Conservation (phyloP, 2,113 vertebrate genomes). For the Mionectes macconnelli region DNA sequence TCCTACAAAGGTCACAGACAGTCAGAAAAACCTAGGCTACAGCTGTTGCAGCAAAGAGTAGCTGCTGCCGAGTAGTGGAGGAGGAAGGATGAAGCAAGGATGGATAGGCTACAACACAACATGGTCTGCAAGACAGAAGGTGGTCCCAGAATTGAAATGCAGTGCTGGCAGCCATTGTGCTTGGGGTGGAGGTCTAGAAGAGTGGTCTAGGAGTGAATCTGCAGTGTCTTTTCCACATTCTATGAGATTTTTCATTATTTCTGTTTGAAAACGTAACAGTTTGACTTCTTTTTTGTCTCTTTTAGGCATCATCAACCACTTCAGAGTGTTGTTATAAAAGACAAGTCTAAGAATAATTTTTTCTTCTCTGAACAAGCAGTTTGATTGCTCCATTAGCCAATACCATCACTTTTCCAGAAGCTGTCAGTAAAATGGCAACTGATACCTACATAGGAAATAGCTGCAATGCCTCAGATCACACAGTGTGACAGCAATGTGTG, state of each 20-base stretch:
- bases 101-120: background rate
- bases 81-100: background rate
- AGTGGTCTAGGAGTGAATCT: background rate
- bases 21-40: background rate
- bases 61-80: background rate
- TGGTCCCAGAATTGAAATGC: background rate
- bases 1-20: background rate
- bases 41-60: background rate
- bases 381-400: slow-evolving; percentile 14
- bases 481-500: background rate
- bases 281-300: background rate
- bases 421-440: slow-evolving; percentile 6
- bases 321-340: background rate
- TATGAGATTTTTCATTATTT: background rate
- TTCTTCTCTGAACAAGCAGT: background rate
- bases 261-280: background rate
- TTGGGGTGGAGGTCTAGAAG: background rate
- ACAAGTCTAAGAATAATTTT: background rate
- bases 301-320: background rate
- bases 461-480: background rate
- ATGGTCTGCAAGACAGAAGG: background rate
- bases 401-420: background rate
- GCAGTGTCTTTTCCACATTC: background rate
- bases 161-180: background rate
- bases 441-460: background rate